A percentile compares a stretch with the other conserved stretches of the same genome.
These are phyloP conservation scores for Plemyria rubiginata DNA, from an alignment of 2,888 invertebrate species.

Conservation along the genomic window DNA sequence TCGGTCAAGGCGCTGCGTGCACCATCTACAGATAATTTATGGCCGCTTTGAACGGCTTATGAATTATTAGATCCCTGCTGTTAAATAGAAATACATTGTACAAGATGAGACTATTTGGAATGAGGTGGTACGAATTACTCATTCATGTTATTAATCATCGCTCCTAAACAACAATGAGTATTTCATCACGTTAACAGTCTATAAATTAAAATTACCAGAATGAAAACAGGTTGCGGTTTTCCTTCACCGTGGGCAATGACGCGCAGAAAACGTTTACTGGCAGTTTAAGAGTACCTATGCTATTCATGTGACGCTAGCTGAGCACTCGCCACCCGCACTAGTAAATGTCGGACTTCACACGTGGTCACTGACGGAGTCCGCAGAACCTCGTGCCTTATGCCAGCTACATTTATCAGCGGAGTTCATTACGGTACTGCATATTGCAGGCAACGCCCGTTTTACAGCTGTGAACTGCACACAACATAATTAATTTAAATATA, in stretches of 20 bases:
- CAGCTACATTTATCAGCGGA: conserved; percentile 33
- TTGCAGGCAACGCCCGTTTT: conserved; percentile 35
- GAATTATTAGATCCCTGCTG: conserved; percentile 29
- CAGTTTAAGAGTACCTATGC: background rate
- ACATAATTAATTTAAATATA: conserved; percentile 52
- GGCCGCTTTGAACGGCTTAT: conserved; percentile 28
- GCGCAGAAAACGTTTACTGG: conserved; percentile 14
- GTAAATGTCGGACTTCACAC: background rate
- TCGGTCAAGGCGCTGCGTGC: conserved; percentile 49
- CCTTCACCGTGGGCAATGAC: conserved; percentile 17
- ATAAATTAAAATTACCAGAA: conserved; percentile 20
- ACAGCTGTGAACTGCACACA: conserved; percentile 35
- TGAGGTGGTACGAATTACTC: conserved; percentile 24
- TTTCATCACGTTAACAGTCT: background rate
- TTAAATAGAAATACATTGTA: conserved; percentile 18
- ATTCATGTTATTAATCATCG: conserved; percentile 21
- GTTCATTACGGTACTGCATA: conserved; percentile 31
- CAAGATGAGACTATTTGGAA: conserved; percentile 9
- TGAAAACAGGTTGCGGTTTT: conserved; percentile 34
- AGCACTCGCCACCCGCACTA: background rate
- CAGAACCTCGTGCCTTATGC: conserved; percentile 22
- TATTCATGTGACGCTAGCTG: conserved; percentile 2
- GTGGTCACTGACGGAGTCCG: conserved; percentile 14
- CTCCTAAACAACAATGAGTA: background rate
- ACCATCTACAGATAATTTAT: conserved; percentile 35